phyloP scores from a whole-genome alignment of 2,113 vertebrate genomes.

The Lepus americanus region DNA sequence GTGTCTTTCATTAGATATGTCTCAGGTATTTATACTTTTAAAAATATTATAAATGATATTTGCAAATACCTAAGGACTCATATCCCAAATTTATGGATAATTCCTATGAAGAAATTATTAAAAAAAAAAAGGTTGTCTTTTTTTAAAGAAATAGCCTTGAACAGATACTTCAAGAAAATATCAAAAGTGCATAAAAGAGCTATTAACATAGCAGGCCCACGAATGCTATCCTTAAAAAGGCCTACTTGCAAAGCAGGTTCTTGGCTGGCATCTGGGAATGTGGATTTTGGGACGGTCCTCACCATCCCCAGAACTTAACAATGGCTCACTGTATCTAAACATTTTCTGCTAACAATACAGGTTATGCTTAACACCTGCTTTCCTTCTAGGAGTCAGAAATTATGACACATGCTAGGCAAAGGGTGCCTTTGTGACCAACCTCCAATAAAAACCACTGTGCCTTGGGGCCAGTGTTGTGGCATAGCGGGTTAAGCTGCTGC shows the following conservation, averaged over 20 bases:
- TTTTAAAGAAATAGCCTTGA: neutral
- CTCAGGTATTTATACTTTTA: no score
- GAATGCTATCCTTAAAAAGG: neutral
- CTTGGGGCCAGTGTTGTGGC: no score
- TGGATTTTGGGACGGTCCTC: neutral
- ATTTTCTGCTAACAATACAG: neutral
- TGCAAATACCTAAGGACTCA: neutral
- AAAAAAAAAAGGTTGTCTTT: neutral
- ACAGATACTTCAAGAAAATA: neutral
- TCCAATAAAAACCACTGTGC: neutral
- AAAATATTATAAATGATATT: no score
- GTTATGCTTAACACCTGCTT: neutral
- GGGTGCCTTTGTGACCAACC: neutral
- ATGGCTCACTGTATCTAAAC: neutral
- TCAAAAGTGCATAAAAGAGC: neutral
- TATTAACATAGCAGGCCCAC: neutral
- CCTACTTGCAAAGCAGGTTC: neutral
- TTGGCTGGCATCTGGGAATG: neutral
- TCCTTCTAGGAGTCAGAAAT: slow-evolving; percentile 5
- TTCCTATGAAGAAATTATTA: neutral
- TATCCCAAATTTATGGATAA: slow-evolving; percentile 34
- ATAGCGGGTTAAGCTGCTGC: no score
- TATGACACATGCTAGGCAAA: neutral
- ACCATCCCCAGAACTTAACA: neutral
- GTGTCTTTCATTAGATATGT: no score